A percentile compares a stretch with the other conserved stretches of the same genome.
Conservation (phyloP, 2,888 invertebrate genomes). For the Epinotia ramella region DNA sequence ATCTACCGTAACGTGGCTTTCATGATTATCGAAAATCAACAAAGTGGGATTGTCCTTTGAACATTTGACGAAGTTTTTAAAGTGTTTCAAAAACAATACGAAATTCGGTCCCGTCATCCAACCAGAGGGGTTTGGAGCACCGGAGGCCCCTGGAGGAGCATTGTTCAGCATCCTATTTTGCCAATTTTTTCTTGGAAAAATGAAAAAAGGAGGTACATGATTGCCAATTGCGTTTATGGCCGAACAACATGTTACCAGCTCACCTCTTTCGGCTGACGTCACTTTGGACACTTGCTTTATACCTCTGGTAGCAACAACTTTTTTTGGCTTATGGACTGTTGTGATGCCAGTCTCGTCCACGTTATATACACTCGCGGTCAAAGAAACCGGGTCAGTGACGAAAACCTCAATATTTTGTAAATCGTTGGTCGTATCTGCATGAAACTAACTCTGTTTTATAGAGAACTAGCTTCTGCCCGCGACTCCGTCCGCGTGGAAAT, state of each 20-base stretch:
- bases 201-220: conserved; percentile 62
- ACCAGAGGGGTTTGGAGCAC: conserved; percentile 56
- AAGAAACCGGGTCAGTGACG: no score
- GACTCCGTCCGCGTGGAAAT: no score
- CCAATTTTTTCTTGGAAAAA: conserved; percentile 61
- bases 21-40: conserved; percentile 58
- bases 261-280: conserved; percentile 63
- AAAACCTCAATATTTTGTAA: no score
- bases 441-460: no score
- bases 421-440: no score
- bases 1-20: conserved; percentile 53
- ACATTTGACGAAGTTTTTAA: conserved; percentile 54
- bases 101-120: conserved; percentile 60
- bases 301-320: conserved; percentile 53
- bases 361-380: no score
- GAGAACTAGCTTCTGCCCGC: no score
- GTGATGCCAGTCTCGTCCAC: conserved; percentile 14
- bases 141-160: conserved; percentile 60
- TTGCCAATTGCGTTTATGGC: conserved; percentile 62
- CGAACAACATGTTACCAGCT: conserved; percentile 57
- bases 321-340: conserved; percentile 51
- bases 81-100: conserved; percentile 54
- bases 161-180: conserved; percentile 58
- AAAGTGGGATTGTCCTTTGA: conserved; percentile 52
- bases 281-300: conserved; percentile 39